These are phyloP conservation scores for Drosophila biarmipes DNA, from an alignment of 1,140 invertebrate genomes.

Conservation along the genomic window DNA sequence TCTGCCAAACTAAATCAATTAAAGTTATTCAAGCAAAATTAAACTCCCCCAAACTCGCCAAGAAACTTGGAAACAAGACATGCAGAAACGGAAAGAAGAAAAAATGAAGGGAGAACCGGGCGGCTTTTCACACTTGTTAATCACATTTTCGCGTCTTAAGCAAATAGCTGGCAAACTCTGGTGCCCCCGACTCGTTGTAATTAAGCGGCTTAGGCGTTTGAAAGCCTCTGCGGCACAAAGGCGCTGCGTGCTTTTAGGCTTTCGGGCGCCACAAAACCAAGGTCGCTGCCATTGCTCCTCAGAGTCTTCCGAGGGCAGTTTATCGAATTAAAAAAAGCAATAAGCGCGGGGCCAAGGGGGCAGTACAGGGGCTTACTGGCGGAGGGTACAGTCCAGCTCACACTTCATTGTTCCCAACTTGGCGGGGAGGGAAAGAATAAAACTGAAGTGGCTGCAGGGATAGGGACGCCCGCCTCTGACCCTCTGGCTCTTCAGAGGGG, in stretches of 20 bases:
- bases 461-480: conserved; percentile 1
- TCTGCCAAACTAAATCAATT: conserved; percentile 73
- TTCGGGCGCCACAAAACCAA: conserved; percentile 59
- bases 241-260: conserved; percentile 72
- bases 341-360: conserved; percentile 25
- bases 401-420: conserved; percentile 66
- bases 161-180: conserved; percentile 64
- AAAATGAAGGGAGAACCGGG: conserved; percentile 43
- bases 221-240: conserved; percentile 63
- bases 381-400: conserved; percentile 41
- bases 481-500: conserved; percentile 22
- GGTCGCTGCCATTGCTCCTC: conserved; percentile 50
- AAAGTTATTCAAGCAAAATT: conserved; percentile 75
- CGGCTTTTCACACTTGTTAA: conserved; percentile 82
- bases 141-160: conserved; percentile 82
- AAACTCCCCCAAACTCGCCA: conserved; percentile 51
- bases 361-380: background rate
- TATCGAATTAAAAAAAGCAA: conserved; percentile 79
- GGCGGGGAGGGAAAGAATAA: conserved; percentile 57
- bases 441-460: conserved; percentile 68
- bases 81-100: conserved; percentile 46
- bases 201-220: conserved; percentile 76
- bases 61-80: conserved; percentile 35
- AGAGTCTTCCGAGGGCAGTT: conserved; percentile 74
- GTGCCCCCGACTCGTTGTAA: conserved; percentile 68